Conservation (phyloP, 2,888 invertebrate species). For the Eledone cirrhosa region DNA sequence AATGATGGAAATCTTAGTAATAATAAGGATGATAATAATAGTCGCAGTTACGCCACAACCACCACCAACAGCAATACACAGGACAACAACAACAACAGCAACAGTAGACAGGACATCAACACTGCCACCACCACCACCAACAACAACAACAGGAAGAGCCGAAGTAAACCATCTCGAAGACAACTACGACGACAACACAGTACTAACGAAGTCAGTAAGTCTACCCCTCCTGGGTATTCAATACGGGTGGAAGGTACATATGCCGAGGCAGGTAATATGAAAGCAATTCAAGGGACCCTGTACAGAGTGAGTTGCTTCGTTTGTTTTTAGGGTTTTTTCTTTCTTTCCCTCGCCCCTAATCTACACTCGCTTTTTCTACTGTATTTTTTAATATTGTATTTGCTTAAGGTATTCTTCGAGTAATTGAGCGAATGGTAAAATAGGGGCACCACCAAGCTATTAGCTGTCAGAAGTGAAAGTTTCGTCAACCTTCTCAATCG, state of each 20-base stretch:
- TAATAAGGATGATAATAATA: too few species aligned
- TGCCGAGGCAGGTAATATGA: conserved; percentile 42
- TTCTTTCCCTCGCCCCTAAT: neutral
- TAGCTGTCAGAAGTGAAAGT: too few species aligned
- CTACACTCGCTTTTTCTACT: too few species aligned
- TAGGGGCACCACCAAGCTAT: too few species aligned
- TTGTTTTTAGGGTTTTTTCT: neutral
- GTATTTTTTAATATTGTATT: too few species aligned
- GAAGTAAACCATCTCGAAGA: neutral
- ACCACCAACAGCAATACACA: too few species aligned
- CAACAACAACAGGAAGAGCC: neutral
- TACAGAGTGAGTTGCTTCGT: neutral
- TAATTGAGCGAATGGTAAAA: too few species aligned
- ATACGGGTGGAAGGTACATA: conserved; percentile 38
- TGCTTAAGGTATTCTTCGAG: too few species aligned
- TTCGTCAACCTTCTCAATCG: too few species aligned
- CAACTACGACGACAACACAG: neutral
- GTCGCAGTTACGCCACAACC: too few species aligned
- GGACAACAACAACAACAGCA: neutral
- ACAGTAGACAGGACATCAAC: neutral
- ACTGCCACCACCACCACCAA: neutral
- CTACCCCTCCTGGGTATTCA: neutral
- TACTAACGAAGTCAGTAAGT: neutral
- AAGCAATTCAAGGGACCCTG: conserved; percentile 42
- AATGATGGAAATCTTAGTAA: too few species aligned